Evolutionary conservation across 2,797 vertebrate species (phyloP).

Genomic region (Hippopotamyrus pictus): DNA sequence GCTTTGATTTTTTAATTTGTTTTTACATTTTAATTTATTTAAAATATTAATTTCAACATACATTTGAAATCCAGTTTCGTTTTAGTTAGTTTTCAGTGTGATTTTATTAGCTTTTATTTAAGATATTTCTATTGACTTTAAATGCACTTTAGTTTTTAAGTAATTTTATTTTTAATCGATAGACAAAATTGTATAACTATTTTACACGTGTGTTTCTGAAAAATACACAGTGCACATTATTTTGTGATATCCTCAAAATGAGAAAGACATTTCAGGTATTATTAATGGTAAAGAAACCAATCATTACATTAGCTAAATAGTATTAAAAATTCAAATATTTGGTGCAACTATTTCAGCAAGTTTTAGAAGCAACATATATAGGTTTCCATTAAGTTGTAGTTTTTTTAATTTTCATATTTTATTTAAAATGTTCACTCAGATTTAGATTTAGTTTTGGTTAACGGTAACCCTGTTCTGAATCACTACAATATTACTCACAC

Average conservation of each 20-base stretch:
- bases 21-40: neutral
- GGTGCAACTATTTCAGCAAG: neutral
- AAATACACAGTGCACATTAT: neutral
- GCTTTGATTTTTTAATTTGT: neutral
- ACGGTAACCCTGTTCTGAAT: neutral
- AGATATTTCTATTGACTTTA: neutral
- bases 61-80: neutral
- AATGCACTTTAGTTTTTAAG: neutral
- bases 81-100: neutral
- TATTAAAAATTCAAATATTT: neutral
- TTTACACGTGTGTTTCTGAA: neutral
- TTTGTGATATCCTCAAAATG: neutral
- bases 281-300: neutral
- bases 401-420: neutral
- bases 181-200: neutral
- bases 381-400: neutral
- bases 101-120: neutral
- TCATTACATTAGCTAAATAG: neutral
- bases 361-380: neutral
- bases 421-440: neutral
- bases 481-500: neutral
- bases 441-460: neutral
- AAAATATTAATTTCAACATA: neutral
- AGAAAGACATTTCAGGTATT: neutral
- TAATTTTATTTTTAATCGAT: neutral